phyloP scores from a whole-genome alignment of 2,888 invertebrate species.

The Dryadula phaetusa region DNA sequence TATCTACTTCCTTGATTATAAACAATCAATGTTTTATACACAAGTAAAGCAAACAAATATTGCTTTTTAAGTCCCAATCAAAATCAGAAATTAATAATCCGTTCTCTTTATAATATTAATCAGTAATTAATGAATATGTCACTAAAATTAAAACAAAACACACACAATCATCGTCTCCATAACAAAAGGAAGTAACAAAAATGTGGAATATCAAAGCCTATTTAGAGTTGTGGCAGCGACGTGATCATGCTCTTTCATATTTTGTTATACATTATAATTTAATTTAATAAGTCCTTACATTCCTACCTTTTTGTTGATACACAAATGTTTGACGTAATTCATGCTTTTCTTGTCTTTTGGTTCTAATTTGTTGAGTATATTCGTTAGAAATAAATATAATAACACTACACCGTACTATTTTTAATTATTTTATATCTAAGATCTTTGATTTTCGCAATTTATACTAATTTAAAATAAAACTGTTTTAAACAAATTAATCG shows the following conservation, averaged over 20 bases:
- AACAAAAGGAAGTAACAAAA: constrained; percentile 11
- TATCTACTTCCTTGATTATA: no score
- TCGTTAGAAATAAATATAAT: not conserved
- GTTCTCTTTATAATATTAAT: no score
- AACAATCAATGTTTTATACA: no score
- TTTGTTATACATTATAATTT: constrained; percentile 36
- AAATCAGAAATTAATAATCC: no score
- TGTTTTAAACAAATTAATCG: no score
- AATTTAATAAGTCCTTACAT: constrained; percentile 35
- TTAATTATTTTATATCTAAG: no score
- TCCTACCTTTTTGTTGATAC: constrained; percentile 33
- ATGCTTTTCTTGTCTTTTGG: not conserved
- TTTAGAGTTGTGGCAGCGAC: constrained; percentile 28
- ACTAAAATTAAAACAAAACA: not conserved
- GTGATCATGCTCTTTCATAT: constrained; percentile 33
- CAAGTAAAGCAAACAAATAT: no score
- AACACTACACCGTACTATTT: no score
- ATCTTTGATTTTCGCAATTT: no score
- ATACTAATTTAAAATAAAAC: no score
- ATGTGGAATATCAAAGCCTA: constrained; percentile 3
- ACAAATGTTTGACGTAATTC: constrained; percentile 26
- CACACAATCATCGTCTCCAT: not conserved
- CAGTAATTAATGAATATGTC: not conserved
- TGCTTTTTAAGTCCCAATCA: no score
- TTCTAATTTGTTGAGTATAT: not conserved